A percentile compares a stretch with the other conserved stretches of the same genome.
Evolutionary conservation across 2,888 invertebrate genomes (phyloP).

Genomic region (Luperina testacea): DNA sequence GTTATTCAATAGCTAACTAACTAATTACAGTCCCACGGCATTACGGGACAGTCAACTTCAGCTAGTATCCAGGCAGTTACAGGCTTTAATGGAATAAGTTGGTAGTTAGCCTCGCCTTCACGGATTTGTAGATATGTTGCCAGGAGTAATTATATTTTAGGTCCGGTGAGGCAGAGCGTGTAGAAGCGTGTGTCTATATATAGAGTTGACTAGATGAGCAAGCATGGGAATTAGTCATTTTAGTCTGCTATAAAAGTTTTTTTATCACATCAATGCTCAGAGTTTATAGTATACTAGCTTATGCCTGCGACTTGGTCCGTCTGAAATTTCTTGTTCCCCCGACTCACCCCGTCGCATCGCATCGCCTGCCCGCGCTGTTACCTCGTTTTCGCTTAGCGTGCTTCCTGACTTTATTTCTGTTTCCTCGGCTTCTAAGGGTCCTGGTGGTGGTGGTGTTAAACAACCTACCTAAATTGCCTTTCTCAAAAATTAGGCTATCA

Average conservation of each 20-base stretch:
- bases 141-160: constrained; percentile 49
- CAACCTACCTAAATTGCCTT: too few relatives aligned
- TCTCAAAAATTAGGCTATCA: too few relatives aligned
- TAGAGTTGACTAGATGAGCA: background rate
- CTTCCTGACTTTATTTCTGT: too few relatives aligned
- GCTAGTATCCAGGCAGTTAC: constrained; percentile 24
- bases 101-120: constrained; percentile 48
- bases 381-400: too few relatives aligned
- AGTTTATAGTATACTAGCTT: too few relatives aligned
- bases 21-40: constrained; percentile 43
- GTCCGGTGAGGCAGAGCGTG: background rate
- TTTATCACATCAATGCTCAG: too few relatives aligned
- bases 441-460: too few relatives aligned
- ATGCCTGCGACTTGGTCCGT: too few relatives aligned
- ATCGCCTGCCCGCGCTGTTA: too few relatives aligned
- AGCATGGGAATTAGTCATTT: background rate
- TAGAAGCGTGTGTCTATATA: background rate
- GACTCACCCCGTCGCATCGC: too few relatives aligned
- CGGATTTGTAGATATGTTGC: constrained; percentile 20
- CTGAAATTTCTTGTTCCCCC: too few relatives aligned
- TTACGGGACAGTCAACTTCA: constrained; percentile 38
- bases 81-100: constrained; percentile 63
- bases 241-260: background rate
- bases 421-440: too few relatives aligned
- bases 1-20: constrained; percentile 38